Evolutionary conservation across 2,888 invertebrate species (phyloP).

Genomic region (Euclidia mi): DNA sequence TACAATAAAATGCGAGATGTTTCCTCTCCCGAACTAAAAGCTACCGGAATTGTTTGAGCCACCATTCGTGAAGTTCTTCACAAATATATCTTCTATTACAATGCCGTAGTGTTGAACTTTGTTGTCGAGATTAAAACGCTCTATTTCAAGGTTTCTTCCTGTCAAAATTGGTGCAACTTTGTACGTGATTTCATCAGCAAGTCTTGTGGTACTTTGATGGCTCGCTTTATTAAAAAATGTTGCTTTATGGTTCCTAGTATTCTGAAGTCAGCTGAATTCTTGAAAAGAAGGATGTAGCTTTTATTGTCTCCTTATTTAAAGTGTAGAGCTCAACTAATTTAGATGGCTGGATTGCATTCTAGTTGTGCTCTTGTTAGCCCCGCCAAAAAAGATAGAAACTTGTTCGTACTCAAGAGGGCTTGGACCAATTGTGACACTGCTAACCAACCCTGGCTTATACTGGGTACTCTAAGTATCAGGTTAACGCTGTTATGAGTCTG

Average conservation of each 20-base stretch:
- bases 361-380: too few species aligned
- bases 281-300: background rate
- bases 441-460: too few species aligned
- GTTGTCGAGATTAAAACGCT: conserved; percentile 52
- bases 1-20: conserved; percentile 87
- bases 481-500: too few species aligned
- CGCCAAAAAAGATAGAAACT: too few species aligned
- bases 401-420: too few species aligned
- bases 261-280: background rate
- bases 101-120: conserved; percentile 49
- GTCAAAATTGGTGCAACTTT: conserved; percentile 52
- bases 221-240: conserved; percentile 14
- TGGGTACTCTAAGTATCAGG: too few species aligned
- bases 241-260: background rate
- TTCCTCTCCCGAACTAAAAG: conserved; percentile 78
- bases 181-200: conserved; percentile 46
- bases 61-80: conserved; percentile 50
- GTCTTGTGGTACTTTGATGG: conserved; percentile 19
- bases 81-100: conserved; percentile 58
- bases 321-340: too few species aligned
- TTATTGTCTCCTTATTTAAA: background rate
- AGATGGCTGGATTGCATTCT: too few species aligned
- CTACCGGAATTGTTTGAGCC: conserved; percentile 56
- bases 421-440: too few species aligned
- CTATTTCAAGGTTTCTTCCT: conserved; percentile 29